These are phyloP conservation scores for Actinernus sp. DNA, from an alignment of 92 coral and sea anemone species.

Conservation along the genomic window DNA sequence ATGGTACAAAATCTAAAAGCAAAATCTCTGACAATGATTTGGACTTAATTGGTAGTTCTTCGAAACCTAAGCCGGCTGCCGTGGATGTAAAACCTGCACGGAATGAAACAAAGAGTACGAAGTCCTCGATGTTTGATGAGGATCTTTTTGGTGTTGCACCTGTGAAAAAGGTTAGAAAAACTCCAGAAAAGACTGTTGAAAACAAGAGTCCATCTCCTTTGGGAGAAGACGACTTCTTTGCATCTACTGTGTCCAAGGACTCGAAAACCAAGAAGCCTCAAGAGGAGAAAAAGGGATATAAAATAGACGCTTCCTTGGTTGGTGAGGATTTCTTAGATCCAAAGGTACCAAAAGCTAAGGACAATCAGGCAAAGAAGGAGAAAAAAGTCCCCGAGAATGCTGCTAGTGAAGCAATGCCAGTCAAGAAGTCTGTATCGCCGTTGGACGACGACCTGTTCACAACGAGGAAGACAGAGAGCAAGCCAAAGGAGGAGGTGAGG, in stretches of 20 bases:
- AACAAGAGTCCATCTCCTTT: constrained; percentile 13
- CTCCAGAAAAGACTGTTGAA: constrained; percentile 5
- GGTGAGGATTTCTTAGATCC: too few species aligned
- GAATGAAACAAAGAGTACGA: background rate
- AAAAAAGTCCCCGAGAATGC: constrained; percentile 10
- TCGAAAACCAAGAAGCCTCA: constrained; percentile 18
- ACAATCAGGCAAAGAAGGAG: background rate
- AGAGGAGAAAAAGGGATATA: too few species aligned
- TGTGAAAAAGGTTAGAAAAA: background rate
- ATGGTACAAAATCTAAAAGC: too few species aligned
- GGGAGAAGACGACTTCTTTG: constrained; percentile 40
- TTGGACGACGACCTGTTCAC: constrained; percentile 67
- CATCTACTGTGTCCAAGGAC: constrained; percentile 7
- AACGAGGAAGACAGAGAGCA: constrained; percentile 53
- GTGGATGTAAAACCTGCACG: constrained; percentile 1
- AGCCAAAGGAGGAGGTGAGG: constrained; percentile 63
- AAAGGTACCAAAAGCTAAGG: too few species aligned
- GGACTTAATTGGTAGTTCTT: constrained; percentile 8
- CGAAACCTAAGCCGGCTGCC: background rate
- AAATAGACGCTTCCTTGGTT: too few species aligned
- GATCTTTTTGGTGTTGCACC: constrained; percentile 13
- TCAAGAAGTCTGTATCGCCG: background rate
- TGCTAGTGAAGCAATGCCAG: too few species aligned
- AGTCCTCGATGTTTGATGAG: constrained; percentile 1
- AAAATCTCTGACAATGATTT: constrained; percentile 16